Conservation (phyloP, 2,888 invertebrate genomes). For the Phorcus lineatus region DNA sequence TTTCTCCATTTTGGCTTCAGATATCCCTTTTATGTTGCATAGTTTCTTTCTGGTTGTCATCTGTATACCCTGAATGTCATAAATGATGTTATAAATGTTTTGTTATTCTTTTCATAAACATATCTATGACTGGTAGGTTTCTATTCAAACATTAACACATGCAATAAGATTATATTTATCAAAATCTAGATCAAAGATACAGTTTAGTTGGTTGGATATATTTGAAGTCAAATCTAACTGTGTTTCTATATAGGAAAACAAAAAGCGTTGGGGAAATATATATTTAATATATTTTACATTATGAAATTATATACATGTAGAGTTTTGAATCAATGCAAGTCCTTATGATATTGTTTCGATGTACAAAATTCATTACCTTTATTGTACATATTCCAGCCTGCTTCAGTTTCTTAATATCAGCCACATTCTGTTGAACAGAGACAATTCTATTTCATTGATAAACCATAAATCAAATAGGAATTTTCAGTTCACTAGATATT, state of each 20-base stretch:
- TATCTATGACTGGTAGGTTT: too few relatives aligned
- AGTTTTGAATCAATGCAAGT: too few relatives aligned
- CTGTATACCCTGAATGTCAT: slow-evolving; percentile 80
- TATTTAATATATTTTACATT: too few relatives aligned
- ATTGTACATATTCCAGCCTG: slow-evolving; percentile 86
- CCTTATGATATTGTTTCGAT: too few relatives aligned
- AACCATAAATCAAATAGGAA: neutral
- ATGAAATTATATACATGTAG: too few relatives aligned
- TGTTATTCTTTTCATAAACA: too few relatives aligned
- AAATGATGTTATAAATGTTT: neutral
- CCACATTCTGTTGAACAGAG: slow-evolving; percentile 78
- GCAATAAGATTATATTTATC: too few relatives aligned
- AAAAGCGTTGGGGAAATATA: too few relatives aligned
- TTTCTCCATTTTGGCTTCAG: slow-evolving; percentile 86
- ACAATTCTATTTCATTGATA: neutral
- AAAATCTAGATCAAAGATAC: too few relatives aligned
- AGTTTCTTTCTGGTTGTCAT: slow-evolving; percentile 87
- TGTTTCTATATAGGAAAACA: too few relatives aligned
- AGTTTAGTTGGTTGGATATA: neutral
- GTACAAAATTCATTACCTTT: slow-evolving; percentile 75
- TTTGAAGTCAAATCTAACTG: too few relatives aligned
- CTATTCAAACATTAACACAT: too few relatives aligned
- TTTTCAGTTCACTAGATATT: neutral
- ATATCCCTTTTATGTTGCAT: slow-evolving; percentile 85
- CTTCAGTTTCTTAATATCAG: slow-evolving; percentile 87